Evolutionary conservation across 2,888 invertebrate genomes (phyloP), one percentile per base, ranked within the genome.

Genomic region (Clostera curtula): DNA sequence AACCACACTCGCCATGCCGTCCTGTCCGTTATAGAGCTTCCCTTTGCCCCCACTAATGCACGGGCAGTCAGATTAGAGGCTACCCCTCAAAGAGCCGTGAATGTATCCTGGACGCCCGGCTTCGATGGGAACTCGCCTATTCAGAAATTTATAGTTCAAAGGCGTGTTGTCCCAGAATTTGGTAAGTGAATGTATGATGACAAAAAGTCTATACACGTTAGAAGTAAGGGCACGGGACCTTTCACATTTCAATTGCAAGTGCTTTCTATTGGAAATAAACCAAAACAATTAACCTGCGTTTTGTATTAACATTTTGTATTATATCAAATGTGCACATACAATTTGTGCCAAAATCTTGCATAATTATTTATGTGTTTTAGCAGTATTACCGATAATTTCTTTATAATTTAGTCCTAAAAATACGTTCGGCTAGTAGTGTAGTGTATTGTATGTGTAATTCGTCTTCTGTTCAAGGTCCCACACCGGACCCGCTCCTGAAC

Each of bases 81-180:
- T 3, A 85, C 88, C 7, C 85, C 88, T 2, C 89, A 89, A 34
- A 88, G 89, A 60, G 92, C 93, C 13, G 93, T 98, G 39, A 95
- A 96, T 59, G 90, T 98, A 2, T 91, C 92, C 10, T 99, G 98
- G 98, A 93, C 93, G 6, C 93, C 96, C 0, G 96, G 96, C 13
- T 99, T 98, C 71, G 96, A 98, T 77, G 99, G 99, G 29, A 98
- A 99, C 71, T 96, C 96, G 57, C 95, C 96, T 5, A 92, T 98
- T 32, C 88, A 92, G 51, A 94, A 96, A 63, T 98, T 93, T 68
- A 95, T 96, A 40, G 88, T 98, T 28, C 96, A 98, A 67, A 92
- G 92, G 68, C 88, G 96, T 38, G 92, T 95, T 54, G 93, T 97
- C 12, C 93, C 95, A 2, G 93, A 93, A 69, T 86, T 93, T 46